Conservation (phyloP, 2,113 vertebrate genomes). For the Semnornis frantzii region DNA sequence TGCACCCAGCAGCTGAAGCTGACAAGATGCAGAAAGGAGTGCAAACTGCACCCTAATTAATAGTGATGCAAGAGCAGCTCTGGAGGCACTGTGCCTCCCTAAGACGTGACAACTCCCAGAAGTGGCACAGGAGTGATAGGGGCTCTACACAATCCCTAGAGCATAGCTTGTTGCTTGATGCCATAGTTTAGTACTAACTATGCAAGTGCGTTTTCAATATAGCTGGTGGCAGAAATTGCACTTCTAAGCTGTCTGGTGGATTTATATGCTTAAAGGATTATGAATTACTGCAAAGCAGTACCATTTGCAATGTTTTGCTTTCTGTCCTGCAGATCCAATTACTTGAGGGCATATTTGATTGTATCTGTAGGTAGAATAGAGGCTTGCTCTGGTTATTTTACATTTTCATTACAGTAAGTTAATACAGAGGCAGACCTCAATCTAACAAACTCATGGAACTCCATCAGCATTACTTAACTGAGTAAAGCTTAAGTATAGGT, state of each 20-base stretch:
- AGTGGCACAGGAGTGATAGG: constrained; percentile 30
- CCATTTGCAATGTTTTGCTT: constrained; percentile 46
- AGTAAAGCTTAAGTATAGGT: background rate
- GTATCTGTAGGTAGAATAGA: background rate
- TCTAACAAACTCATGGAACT: background rate
- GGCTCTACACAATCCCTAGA: background rate
- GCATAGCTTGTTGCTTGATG: constrained; percentile 43
- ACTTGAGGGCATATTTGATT: constrained; percentile 46
- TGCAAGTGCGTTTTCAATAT: constrained; percentile 50
- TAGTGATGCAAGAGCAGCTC: constrained; percentile 41
- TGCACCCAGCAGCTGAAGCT: background rate
- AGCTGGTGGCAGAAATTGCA: constrained; percentile 67
- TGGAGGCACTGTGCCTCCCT: constrained; percentile 17
- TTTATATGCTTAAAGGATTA: constrained; percentile 68
- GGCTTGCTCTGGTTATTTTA: constrained; percentile 31
- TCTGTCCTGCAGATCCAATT: constrained; percentile 22
- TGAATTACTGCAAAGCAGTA: constrained; percentile 53
- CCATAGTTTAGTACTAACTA: constrained; percentile 48
- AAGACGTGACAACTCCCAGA: background rate
- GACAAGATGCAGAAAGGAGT: constrained; percentile 36
- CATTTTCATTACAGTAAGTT: constrained; percentile 47
- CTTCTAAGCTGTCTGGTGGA: constrained; percentile 57
- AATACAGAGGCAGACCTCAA: background rate
- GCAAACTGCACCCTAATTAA: constrained; percentile 46
- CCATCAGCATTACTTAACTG: background rate